Conservation (phyloP, 2,113 vertebrate genomes). For the Tupaia tana region DNA sequence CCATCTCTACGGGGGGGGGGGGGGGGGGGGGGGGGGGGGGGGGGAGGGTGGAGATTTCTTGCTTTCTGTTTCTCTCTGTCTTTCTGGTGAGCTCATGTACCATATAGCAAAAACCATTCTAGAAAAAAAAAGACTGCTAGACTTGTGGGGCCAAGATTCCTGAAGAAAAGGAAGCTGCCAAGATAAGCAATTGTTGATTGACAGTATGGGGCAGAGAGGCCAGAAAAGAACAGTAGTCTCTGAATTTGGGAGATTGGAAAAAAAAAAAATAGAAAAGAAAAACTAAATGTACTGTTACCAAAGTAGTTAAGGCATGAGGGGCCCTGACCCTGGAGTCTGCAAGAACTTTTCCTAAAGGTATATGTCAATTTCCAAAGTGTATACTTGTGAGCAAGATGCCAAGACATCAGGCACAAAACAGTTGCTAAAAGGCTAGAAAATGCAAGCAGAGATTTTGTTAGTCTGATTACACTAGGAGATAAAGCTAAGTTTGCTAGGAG, state of each 20-base stretch:
- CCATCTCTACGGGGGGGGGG: too few species aligned
- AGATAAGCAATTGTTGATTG: not conserved
- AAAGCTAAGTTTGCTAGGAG: not conserved
- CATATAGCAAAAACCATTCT: too few species aligned
- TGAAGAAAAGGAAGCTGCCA: not conserved
- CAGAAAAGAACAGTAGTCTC: not conserved
- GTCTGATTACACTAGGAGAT: not conserved
- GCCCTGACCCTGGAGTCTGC: not conserved
- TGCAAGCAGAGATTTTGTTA: not conserved
- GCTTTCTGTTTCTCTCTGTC: too few species aligned
- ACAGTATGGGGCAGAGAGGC: not conserved
- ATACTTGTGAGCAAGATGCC: not conserved
- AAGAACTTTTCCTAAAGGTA: not conserved
- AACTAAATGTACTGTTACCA: not conserved
- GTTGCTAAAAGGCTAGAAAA: not conserved
- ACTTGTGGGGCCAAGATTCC: rapidly evolving
- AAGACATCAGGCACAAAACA: not conserved
- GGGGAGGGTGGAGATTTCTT: too few species aligned
- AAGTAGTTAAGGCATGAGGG: not conserved
- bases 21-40: too few species aligned
- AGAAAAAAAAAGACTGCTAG: too few species aligned
- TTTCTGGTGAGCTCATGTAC: too few species aligned
- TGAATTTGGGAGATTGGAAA: not conserved
- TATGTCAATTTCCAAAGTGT: not conserved
- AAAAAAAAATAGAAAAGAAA: not conserved